phyloP scores from a whole-genome alignment of 1,140 invertebrate genomes.

The Arctopsyche grandis region DNA sequence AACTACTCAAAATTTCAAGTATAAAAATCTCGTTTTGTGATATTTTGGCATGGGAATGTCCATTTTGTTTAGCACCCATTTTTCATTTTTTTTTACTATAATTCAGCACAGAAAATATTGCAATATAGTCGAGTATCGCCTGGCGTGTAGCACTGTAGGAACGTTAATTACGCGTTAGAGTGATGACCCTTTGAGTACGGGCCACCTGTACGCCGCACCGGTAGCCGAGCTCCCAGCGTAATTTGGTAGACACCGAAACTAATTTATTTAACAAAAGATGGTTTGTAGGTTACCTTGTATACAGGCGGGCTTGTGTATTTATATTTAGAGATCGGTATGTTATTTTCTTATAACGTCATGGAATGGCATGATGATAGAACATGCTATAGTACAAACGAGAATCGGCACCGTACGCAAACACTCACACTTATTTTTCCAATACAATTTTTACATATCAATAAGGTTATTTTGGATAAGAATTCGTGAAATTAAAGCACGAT shows the following conservation, averaged over 20 bases:
- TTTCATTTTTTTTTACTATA: background rate
- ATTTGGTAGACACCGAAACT: slow-evolving; percentile 70
- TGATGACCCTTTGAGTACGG: background rate
- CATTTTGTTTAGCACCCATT: background rate
- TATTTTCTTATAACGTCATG: slow-evolving; percentile 54
- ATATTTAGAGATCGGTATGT: slow-evolving; percentile 53
- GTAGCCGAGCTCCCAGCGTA: slow-evolving; percentile 60
- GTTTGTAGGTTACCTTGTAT: slow-evolving; percentile 57
- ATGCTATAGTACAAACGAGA: slow-evolving; percentile 51
- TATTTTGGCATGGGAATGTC: background rate
- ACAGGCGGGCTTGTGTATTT: slow-evolving; percentile 49
- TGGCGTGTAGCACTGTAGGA: background rate
- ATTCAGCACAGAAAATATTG: background rate
- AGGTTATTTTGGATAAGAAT: too few species aligned
- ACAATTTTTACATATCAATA: too few species aligned
- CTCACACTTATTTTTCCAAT: slow-evolving; percentile 24
- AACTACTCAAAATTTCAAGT: too few species aligned
- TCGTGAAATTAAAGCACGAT: too few species aligned
- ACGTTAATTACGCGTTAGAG: slow-evolving; percentile 10
- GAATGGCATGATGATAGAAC: slow-evolving; percentile 52
- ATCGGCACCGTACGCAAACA: background rate
- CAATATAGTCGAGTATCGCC: background rate
- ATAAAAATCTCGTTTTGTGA: too few species aligned
- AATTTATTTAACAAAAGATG: slow-evolving; percentile 69
- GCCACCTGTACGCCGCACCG: slow-evolving; percentile 32